Evolutionary conservation across 1,140 invertebrate genomes (phyloP), one percentile per base, ranked within the genome.

Genomic region (Thereuonema tuberculata): DNA sequence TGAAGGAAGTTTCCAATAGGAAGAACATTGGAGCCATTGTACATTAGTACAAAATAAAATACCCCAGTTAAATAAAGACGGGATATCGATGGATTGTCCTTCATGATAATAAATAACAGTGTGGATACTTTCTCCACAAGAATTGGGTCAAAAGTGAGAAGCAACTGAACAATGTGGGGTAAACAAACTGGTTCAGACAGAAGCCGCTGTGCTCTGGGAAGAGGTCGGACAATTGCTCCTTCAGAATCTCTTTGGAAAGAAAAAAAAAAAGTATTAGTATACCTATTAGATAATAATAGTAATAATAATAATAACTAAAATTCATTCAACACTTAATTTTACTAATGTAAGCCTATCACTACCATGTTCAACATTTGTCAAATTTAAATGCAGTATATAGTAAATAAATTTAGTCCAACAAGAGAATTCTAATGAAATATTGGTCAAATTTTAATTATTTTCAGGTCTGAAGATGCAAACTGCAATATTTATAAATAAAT

Each of bases 31-130:
- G 93, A 98, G 9, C 97, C 97, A 12, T 92, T 99, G 72, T 99
- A 99, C 89, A 99, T 94, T 47, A 99, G 81, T 75, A 99, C 97
- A 72, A 99, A 99, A 75, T 90, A 99, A 74, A 99, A 99, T 12
- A 96, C 84, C 5, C 97, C 97, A 0, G 92, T 94, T 53, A 93
- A 78, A 72, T 98, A 98, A 17, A 99, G 78, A 68, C 93, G 90
- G 0, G 93, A 87, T 66, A 98, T 83, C 66, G 87, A 84, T 0
- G 93, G 91, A 78, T 99, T 99, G 73, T 99, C 95, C 69, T 86
- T 82, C 84, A 98, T 90, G 48, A 97, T 82, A 71, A 90, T 82
- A 69, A 84, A 87, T 17, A 93, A 72, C 2, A 90, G 83, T 24
- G 84, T 84, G 3, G 97, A 91, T 58, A 86, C 85, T 74, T 86